Evolutionary conservation across 2,113 vertebrate species (phyloP), one percentile per base, ranked within the genome.

Genomic region (Austrofundulus limnaeus): DNA sequence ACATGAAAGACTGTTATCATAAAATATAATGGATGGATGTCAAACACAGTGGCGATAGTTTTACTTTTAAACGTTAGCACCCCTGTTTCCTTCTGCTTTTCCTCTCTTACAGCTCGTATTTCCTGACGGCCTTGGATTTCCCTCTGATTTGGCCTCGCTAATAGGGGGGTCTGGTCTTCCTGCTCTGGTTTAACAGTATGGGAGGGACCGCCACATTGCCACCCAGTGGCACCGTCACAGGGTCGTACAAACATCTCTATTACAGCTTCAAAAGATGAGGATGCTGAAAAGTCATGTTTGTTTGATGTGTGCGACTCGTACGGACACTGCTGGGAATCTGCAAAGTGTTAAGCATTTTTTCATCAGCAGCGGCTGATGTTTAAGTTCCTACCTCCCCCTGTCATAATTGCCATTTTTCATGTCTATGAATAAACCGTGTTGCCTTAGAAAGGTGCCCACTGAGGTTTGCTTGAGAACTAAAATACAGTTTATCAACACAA

Each of bases 81-180:
- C 21, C 15, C 23, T 31, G 31, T 66, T 68, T 51, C n/a, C 24
- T 37, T 72, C 60, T 25, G 3, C 60, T 38, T 54, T 39, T 56
- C 53, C 55, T 49, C 31, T 48, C 25, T 20, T 19, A 52, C 13
- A 11, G 58, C 37, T 61, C 20, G 55, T 63, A 54, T 68, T 70
- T 61, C 21, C 48, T 68, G 46, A 51, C 24, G 4, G 48, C 75
- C 77, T 80, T 75, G 75, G 63, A 66, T 47, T 75, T 85, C 84
- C 86, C 85, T 90, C 75, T 90, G 90, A 91, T 91, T 88, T 91
- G 74, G 68, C 50, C 55, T 20, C 14, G 63, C 79, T 89, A 90
- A 88, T 87, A 66, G 70, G 81, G n/a, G 79, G 86, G 81, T 81
- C 85, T 80, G 75, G 59, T 83, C 82, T 90, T 92, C 87, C 90